A percentile compares a stretch with the other conserved stretches of the same genome.
These are phyloP conservation scores for Baryphthengus martii DNA, from an alignment of 2,113 vertebrate genomes.

Conservation along the genomic window DNA sequence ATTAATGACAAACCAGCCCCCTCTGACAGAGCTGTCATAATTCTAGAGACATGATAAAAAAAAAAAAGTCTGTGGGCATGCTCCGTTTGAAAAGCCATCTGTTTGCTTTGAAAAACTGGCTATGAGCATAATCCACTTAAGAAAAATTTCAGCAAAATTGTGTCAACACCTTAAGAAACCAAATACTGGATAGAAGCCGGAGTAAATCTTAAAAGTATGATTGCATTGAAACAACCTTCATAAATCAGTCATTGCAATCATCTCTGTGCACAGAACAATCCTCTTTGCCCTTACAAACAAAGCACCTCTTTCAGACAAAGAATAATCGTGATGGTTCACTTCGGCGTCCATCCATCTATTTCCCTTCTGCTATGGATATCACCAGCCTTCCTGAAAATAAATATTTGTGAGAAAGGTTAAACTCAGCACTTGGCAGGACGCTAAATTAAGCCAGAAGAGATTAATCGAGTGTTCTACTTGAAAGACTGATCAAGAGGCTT, in stretches of 20 bases:
- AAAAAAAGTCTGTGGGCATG: conserved; percentile 16
- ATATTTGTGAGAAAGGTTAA: neutral
- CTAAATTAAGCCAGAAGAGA: neutral
- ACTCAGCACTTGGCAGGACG: neutral
- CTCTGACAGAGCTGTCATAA: conserved; percentile 49
- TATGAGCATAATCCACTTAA: conserved; percentile 56
- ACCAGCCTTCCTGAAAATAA: conserved; percentile 6
- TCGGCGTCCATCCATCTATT: neutral
- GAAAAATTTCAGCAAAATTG: conserved; percentile 64
- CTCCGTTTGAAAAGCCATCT: conserved; percentile 69
- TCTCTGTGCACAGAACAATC: neutral
- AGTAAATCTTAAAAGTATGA: conserved; percentile 32
- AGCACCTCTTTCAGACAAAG: neutral
- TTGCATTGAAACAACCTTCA: conserved; percentile 2
- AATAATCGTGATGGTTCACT: neutral
- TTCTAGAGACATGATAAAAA: conserved; percentile 24
- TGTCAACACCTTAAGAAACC: conserved; percentile 67
- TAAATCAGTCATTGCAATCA: neutral
- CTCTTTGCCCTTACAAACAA: conserved; percentile 15
- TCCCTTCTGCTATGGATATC: neutral
- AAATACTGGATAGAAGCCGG: conserved; percentile 23
- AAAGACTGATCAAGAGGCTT: neutral
- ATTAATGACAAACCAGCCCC: conserved; percentile 42
- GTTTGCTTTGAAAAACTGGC: conserved; percentile 60
- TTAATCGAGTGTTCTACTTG: neutral